Evolutionary conservation across 1,140 invertebrate genomes (phyloP).

Genomic region (Magallana ariakensis): DNA sequence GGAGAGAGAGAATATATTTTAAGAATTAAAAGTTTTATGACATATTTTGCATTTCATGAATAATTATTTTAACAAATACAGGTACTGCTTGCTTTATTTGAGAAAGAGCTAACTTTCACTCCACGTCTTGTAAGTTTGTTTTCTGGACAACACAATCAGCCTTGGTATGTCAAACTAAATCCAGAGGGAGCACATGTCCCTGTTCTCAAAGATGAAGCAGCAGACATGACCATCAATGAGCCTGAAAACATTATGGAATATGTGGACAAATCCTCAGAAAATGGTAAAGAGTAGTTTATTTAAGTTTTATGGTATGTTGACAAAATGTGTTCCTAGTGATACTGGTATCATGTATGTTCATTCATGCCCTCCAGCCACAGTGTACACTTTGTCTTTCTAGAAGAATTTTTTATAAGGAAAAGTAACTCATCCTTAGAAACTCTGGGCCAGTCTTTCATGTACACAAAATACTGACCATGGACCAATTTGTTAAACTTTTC

Average conservation of each 20-base stretch:
- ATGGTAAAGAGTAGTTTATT: conserved; percentile 51
- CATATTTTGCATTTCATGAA: neutral
- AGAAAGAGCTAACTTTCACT: conserved; percentile 73
- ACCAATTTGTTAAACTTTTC: too few relatives aligned
- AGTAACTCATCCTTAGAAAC: too few relatives aligned
- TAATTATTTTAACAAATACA: conserved; percentile 44
- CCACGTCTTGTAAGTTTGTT: conserved; percentile 72
- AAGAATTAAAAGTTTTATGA: too few relatives aligned
- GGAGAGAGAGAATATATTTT: too few relatives aligned
- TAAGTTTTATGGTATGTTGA: neutral
- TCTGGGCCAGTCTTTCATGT: too few relatives aligned
- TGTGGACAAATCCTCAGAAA: conserved; percentile 61
- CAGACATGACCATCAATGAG: conserved; percentile 66
- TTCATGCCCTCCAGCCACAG: neutral
- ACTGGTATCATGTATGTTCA: neutral
- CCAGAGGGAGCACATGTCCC: conserved; percentile 74
- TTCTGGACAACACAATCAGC: conserved; percentile 74
- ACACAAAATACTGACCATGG: too few relatives aligned
- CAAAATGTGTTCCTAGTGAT: neutral
- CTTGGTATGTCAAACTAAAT: conserved; percentile 75
- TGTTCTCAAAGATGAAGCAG: conserved; percentile 64
- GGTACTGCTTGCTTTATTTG: conserved; percentile 73
- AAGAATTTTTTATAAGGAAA: too few relatives aligned
- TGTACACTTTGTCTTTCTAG: too few relatives aligned
- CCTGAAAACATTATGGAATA: conserved; percentile 72